Evolutionary conservation across 1,140 invertebrate species (phyloP), one percentile per base, ranked within the genome.

Genomic region (Drosophila pseudoobscura): DNA sequence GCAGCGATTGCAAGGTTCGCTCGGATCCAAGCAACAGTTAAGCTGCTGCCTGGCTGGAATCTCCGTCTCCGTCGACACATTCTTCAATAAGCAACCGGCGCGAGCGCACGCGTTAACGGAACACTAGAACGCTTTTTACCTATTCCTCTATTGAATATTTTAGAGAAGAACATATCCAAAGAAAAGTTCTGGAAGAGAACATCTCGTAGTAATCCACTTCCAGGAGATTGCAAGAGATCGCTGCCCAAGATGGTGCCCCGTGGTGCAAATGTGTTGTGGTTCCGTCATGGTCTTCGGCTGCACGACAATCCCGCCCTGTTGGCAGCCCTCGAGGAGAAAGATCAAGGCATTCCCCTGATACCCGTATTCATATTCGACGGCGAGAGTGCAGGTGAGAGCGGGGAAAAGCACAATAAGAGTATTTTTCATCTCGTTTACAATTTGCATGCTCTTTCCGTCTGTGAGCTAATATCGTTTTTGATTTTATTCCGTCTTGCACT

Each of bases 321-420:
- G 11, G 92, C 93, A 24, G 94, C 94, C 0, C 68, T 94, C 0
- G 89, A 93, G 44, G 92, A 94, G 52, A 84, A 78, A 57, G 78
- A 90, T 35, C 92, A 78, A 20, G 87, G 68, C n/a, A 55, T 78
- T 20, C 77, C 92, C 0, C 91, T 95, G 66, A 94, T 94, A 69
- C 94, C 95, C 0, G 80, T 96, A 2, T 96, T 95, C 77, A 95
- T 96, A 55, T 95, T 96, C 85, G 95, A 96, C 91, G 95, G 95
- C 51, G 93, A 95, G 89, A 95, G 94, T 65, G 95, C 94, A 85
- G 94, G 94, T 94, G 87, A 88, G 89, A 54, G 6, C 2, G 11
- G 24, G 0, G 22, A 43, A 13, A 24, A 6, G 4, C 22, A 35
- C 8, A 50, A 2, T 29, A 15, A 15, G 24, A 5, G 24, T 64